A percentile compares a stretch with the other conserved stretches of the same genome.
Evolutionary conservation across 2,888 invertebrate genomes (phyloP).

Genomic region (Syrphus vitripennis): DNA sequence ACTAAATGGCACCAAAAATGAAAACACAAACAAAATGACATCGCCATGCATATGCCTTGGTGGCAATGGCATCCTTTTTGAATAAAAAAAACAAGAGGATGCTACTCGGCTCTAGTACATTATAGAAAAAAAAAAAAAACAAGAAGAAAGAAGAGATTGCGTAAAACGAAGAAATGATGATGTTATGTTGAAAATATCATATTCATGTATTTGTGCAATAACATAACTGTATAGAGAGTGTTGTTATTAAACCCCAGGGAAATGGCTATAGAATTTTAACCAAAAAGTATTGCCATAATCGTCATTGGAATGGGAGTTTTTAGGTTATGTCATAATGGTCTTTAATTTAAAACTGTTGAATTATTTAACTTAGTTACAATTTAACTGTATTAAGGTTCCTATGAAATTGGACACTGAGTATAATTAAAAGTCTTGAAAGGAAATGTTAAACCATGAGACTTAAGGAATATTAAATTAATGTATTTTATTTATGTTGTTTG

Average conservation of each 20-base stretch:
- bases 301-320: not conserved
- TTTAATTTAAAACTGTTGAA: not conserved
- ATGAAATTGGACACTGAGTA: not conserved
- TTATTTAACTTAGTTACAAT: not conserved
- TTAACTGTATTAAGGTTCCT: too few species aligned
- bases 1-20: constrained; percentile 43
- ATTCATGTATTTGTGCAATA: not conserved
- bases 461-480: not conserved
- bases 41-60: constrained; percentile 18
- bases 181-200: not conserved
- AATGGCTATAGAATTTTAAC: not conserved
- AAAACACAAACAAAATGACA: constrained; percentile 7
- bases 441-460: not conserved
- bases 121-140: not conserved
- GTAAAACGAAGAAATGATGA: not conserved
- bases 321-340: not conserved
- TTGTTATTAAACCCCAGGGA: constrained; percentile 4
- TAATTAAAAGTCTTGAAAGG: not conserved
- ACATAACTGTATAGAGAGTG: not conserved
- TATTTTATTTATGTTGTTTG: not conserved
- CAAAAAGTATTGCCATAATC: not conserved
- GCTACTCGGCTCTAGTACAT: not conserved
- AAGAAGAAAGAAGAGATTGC: constrained; percentile 29
- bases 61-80: constrained; percentile 13
- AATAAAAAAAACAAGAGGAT: not conserved